Conservation (phyloP, 2,113 vertebrate species). For the Dinomys branickii region DNA sequence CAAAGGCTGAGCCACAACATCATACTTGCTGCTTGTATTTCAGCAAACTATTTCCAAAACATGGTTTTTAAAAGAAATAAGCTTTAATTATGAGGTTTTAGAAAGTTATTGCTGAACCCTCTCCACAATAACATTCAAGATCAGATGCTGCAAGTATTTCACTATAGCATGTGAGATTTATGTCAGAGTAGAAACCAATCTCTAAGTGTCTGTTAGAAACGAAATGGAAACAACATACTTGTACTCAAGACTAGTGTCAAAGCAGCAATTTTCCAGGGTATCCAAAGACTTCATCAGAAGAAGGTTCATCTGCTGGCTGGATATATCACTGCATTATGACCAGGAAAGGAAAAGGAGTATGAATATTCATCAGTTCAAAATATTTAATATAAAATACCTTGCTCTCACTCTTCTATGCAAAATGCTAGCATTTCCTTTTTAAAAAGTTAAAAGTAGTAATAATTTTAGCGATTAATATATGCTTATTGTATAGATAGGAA, state of each 20-base stretch:
- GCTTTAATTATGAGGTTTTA: conserved; percentile 4
- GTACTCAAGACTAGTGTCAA: conserved; percentile 92
- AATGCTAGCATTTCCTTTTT: conserved; percentile 9
- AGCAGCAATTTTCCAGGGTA: conserved; percentile 91
- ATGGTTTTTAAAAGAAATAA: conserved; percentile 21
- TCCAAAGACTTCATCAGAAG: conserved; percentile 89
- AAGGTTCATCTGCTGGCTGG: conserved; percentile 89
- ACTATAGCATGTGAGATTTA: background rate
- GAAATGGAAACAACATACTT: conserved; percentile 88
- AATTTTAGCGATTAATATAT: background rate
- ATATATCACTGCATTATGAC: conserved; percentile 88
- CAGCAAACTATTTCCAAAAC: background rate
- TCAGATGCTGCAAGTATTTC: background rate
- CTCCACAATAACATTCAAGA: conserved; percentile 26
- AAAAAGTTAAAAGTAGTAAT: background rate
- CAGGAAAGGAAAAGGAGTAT: background rate
- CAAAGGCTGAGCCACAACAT: background rate
- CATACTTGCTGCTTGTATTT: background rate
- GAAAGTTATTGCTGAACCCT: background rate
- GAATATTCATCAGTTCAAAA: conserved; percentile 4
- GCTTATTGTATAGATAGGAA: background rate
- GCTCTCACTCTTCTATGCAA: background rate
- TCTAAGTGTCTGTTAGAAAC: background rate
- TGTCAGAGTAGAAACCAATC: background rate
- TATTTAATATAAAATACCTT: background rate